Base-by-base conservation (phyloP, 2,113 vertebrate species). In the Echinops telfairi region DNA sequence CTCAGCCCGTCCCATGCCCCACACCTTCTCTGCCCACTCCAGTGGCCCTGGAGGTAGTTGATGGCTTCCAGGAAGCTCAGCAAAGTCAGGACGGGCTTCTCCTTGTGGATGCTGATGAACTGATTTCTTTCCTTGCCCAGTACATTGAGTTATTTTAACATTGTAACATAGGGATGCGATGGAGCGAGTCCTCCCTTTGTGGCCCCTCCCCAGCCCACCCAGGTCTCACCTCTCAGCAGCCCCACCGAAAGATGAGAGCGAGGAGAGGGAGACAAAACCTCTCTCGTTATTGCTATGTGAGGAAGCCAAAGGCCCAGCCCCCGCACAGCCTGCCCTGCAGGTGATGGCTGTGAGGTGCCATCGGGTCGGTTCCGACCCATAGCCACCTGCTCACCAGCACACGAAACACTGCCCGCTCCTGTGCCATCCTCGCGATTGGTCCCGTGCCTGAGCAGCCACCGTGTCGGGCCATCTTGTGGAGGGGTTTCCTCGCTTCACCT, bases 311-410 rank as follows among this genome's bases (percentile, higher is more conserved):
- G 53, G n/a, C 12, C 27, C 66, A 27, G 5, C 0, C 31, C 31
- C 57, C 82, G 9, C 23, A 2, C 22, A 4, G 10, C 58, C 10
- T 60, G 62, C 11, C 14, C 6, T 1, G 0, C 36, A 3, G 33
- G 25, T 86, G 22, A 9, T 53, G 60, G 60, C 4, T 62, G 19
- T 62, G 6, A 62, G 12, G 47, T 53, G 47, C 47, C 47, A 11
- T 53, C 9, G 10, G 10, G 47, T 53, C 47, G 47, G 47, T 11
- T 14, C 47, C 12, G 47, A 14, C 47, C 47, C 47, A 53, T 53
- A 53, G 47, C 47, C 1, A 53, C 10, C 47, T 14, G 12, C 12
- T 11, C 5, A 2, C 47, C 47, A 40, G 40, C 40, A 7, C 4
- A 7, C 40, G 40, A 40, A 40, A 40, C 40, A 40, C 47, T 53